Evolutionary conservation across 2,888 invertebrate species (phyloP).

Genomic region (Nemotelus nigrinus): DNA sequence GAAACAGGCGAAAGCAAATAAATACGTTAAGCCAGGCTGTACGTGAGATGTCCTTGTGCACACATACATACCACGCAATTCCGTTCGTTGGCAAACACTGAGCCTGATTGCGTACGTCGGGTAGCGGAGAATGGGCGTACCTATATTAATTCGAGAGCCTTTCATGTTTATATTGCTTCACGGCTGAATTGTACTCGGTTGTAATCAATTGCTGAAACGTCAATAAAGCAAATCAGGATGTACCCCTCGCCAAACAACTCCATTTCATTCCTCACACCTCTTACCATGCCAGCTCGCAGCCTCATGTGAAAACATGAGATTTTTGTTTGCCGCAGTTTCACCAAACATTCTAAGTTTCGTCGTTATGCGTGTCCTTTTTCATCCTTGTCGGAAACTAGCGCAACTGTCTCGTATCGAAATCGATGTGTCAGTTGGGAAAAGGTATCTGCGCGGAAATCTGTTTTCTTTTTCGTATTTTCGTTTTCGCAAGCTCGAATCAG

Average conservation of each 20-base stretch:
- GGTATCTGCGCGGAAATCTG: constrained; percentile 33
- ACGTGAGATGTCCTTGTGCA: constrained; percentile 28
- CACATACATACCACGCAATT: constrained; percentile 38
- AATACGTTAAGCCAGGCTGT: constrained; percentile 3
- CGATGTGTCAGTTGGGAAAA: neutral
- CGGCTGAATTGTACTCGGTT: constrained; percentile 48
- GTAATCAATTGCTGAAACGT: constrained; percentile 51
- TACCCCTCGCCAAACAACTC: constrained; percentile 2
- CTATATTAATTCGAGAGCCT: constrained; percentile 47
- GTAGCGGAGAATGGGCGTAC: constrained; percentile 43
- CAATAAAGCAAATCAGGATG: constrained; percentile 49
- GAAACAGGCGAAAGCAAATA: constrained; percentile 27
- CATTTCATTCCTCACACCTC: neutral
- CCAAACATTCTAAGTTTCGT: constrained; percentile 18
- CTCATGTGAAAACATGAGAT: constrained; percentile 27
- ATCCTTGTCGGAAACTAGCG: constrained; percentile 22
- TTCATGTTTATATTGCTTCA: constrained; percentile 47
- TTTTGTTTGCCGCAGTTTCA: constrained; percentile 36
- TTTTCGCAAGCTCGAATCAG: neutral
- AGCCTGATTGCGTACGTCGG: constrained; percentile 35
- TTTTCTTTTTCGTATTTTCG: constrained; percentile 11
- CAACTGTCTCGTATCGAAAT: neutral
- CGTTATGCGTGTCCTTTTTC: constrained; percentile 22
- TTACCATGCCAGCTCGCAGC: neutral
- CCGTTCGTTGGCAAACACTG: constrained; percentile 38